Base-by-base conservation (phyloP, 1,140 invertebrate genomes). In the Ladona fulva region DNA sequence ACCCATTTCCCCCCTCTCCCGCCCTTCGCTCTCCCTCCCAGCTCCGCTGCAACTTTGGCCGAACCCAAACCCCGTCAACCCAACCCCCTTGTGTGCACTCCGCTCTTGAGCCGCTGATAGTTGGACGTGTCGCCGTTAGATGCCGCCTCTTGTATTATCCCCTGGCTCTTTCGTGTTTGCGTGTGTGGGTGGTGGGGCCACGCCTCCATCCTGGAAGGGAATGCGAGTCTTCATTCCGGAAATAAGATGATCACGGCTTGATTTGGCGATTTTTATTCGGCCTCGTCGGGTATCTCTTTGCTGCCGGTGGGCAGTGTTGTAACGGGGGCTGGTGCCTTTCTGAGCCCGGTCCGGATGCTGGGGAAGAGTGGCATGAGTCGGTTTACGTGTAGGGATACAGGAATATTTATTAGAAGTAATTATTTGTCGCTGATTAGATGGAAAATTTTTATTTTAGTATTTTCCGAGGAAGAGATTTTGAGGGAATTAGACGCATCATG, bases 41-140 rank as follows among this genome's bases (percentile, higher is more conserved):
- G 37, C 78, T 76, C 76, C 77, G 80, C 82, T 78, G 83, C 81
- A 81, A 81, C 80, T 80, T 80, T 79, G 78, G 75, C 79, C 77
- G 74, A 79, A 42, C 75, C 74, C 81, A 83, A 83, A 84, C 52
- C 52, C 52, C 52, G 29, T 37, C 3, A 22, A 66, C 52, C 52
- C 16, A 66, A 66, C 52, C 52, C 52, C 52, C n/a, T 16, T 16
- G 52, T 66, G 52, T 66, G 52, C n/a, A 66, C 16, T 66, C 52
- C n/a, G 29, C 52, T 22, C 52, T 19, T 19, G 5, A 16, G 52
- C 52, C 52, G 52, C 52, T 66, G 52, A 66, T 66, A 66, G 52
- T 66, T 66, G 16, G 52, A 22, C 3, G 16, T 22, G 52, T 22
- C 16, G 52, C 52, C 52, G 52, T 66, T 12, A 6, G 52, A 66